phyloP scores from a whole-genome alignment of 2,797 vertebrate species.

The Argentina silus region DNA sequence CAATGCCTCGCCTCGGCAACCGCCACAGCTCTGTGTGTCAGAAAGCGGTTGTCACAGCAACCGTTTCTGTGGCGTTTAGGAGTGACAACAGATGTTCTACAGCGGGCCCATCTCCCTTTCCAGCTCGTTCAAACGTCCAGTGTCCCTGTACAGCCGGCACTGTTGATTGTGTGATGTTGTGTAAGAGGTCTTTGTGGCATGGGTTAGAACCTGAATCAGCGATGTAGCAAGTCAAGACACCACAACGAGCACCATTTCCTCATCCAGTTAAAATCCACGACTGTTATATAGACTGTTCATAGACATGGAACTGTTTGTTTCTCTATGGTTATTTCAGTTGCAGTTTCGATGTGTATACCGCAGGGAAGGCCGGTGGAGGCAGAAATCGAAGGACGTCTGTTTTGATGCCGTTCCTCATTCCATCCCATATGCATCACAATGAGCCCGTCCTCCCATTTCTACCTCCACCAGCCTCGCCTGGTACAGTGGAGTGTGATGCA shows the following conservation, averaged over 20 bases:
- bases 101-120: background rate
- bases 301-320: no score
- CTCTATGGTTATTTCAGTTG: no score
- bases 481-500: background rate
- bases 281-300: background rate
- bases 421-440: no score
- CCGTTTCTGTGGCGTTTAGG: conserved; percentile 19
- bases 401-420: no score
- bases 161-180: background rate
- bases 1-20: conserved; percentile 9
- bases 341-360: no score
- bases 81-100: conserved; percentile 5
- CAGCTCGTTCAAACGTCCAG: no score
- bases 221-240: background rate
- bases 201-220: background rate
- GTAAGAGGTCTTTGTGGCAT: background rate
- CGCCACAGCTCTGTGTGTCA: no score
- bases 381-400: no score
- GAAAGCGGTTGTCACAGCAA: conserved; percentile 38
- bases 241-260: background rate
- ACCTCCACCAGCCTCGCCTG: no score
- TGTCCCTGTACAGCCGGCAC: background rate
- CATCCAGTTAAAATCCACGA: no score
- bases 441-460: no score
- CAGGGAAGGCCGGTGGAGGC: no score